Evolutionary conservation across 2,113 vertebrate genomes (phyloP).

Genomic region (Poecile atricapillus): DNA sequence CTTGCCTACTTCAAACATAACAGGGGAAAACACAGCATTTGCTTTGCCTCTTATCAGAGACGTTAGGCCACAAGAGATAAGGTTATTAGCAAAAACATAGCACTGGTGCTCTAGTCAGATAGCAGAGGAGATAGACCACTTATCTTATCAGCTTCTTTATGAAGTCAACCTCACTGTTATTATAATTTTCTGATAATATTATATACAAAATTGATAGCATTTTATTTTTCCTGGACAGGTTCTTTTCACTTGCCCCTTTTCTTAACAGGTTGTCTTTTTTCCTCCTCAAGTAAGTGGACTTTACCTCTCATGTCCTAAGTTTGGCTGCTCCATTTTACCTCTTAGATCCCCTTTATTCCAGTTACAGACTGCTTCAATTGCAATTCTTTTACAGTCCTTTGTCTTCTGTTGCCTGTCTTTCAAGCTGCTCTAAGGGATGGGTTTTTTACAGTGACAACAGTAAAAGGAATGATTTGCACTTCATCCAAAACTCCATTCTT

Average conservation of each 20-base stretch:
- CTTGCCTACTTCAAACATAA: not conserved
- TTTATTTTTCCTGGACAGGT: conserved; percentile 7
- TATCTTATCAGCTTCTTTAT: conserved; percentile 55
- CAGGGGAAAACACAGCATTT: not conserved
- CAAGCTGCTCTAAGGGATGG: not conserved
- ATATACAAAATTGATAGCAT: not conserved
- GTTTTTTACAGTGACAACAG: not conserved
- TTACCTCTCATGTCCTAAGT: not conserved
- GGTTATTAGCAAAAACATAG: conserved; percentile 43
- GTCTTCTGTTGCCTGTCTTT: not conserved
- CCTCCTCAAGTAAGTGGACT: not conserved
- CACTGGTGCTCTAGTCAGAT: conserved; percentile 25
- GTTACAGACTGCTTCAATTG: not conserved
- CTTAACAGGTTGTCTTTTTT: not conserved
- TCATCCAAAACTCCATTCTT: not conserved
- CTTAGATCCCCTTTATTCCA: not conserved
- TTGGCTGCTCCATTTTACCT: not conserved
- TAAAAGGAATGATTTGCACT: not conserved
- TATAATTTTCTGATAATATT: conserved; percentile 56
- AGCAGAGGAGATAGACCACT: not conserved
- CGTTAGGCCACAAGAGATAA: conserved; percentile 50
- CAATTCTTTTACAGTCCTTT: not conserved
- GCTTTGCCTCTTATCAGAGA: conserved; percentile 40
- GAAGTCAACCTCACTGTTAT: not conserved
- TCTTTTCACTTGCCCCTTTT: conserved; percentile 26